Conservation (phyloP, 2,113 vertebrate species). For the Chlamydotis undulata region DNA sequence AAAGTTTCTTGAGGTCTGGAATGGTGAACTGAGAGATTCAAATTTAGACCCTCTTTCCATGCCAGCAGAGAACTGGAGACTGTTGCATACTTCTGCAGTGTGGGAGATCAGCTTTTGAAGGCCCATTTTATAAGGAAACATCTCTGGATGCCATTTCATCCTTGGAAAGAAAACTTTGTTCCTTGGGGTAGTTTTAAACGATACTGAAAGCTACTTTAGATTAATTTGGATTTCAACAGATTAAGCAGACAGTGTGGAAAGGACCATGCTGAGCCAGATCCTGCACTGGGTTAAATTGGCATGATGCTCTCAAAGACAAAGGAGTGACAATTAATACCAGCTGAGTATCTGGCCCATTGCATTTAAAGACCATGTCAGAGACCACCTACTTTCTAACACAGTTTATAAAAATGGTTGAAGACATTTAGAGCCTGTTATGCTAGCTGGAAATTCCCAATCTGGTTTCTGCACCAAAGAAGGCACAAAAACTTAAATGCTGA, state of each 20-base stretch:
- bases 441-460: constrained; percentile 11
- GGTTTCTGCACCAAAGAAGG: not conserved
- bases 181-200: not conserved
- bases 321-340: constrained; percentile 63
- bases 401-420: constrained; percentile 48
- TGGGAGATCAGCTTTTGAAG: not conserved
- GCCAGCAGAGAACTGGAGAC: not conserved
- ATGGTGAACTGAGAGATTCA: not conserved
- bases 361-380: constrained; percentile 50
- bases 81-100: not conserved
- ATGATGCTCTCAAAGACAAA: constrained; percentile 27
- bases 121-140: not conserved
- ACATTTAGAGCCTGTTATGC: constrained; percentile 9
- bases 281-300: constrained; percentile 23
- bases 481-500: not conserved
- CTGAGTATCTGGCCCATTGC: constrained; percentile 55
- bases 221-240: constrained; percentile 23
- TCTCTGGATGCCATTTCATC: not conserved
- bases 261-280: constrained; percentile 30
- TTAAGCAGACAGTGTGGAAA: constrained; percentile 42
- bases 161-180: not conserved
- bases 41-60: not conserved
- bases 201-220: constrained; percentile 25
- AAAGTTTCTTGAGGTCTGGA: not conserved
- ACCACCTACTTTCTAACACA: constrained; percentile 58